Evolutionary conservation across 2,797 vertebrate genomes (phyloP).

Genomic region (Ceryle rudis): DNA sequence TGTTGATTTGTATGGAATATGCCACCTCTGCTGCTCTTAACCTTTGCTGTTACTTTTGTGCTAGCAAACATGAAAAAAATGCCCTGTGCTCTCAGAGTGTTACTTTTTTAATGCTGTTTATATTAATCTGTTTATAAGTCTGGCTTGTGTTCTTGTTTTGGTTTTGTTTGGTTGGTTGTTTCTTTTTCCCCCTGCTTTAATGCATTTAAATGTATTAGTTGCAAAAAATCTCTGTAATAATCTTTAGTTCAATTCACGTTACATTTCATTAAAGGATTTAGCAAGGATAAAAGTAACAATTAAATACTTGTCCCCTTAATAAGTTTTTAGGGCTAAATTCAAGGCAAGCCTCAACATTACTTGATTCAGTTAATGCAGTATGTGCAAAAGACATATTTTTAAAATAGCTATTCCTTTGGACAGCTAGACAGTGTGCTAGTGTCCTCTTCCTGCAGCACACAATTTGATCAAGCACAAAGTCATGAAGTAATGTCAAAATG

Average conservation of each 20-base stretch:
- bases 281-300: not conserved
- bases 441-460: not conserved
- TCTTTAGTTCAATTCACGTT: not conserved
- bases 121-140: not conserved
- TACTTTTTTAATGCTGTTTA: slow-evolving; percentile 1
- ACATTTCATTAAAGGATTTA: slow-evolving; percentile 50
- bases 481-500: not conserved
- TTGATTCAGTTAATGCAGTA: not conserved
- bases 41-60: not conserved
- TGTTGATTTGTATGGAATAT: not conserved
- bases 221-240: not conserved
- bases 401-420: not conserved
- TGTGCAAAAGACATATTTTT: not conserved
- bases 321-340: slow-evolving; percentile 14
- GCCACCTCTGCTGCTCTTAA: not conserved
- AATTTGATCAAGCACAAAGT: not conserved
- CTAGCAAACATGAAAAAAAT: slow-evolving; percentile 2
- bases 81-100: not conserved
- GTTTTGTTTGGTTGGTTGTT: not conserved
- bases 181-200: not conserved
- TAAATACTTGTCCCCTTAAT: not conserved
- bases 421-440: not conserved
- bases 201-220: slow-evolving; percentile 5
- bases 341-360: not conserved
- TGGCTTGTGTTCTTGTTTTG: not conserved